These are phyloP conservation scores for Parapristionchus giblindavisi DNA, from an alignment of 2,888 invertebrate genomes.

Conservation along the genomic window DNA sequence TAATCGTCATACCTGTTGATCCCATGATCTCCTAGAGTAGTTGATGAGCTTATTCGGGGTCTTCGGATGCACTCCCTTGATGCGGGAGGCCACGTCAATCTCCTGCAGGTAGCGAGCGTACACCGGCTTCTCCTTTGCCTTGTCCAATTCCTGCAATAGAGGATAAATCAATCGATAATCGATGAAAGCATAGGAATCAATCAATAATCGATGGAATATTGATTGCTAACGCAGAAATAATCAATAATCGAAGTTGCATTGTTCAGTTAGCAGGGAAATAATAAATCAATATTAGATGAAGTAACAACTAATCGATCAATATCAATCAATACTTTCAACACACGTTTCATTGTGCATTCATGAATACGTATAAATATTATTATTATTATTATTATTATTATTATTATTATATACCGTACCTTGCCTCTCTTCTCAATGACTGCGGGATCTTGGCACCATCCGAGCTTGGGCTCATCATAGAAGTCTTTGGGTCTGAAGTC, in stretches of 20 bases:
- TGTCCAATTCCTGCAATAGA: conserved; percentile 58
- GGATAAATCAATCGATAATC: not conserved
- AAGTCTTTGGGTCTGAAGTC: conserved; percentile 43
- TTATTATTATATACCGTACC: conserved; percentile 27
- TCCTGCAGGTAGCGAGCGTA: conserved; percentile 54
- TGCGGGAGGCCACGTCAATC: conserved; percentile 42
- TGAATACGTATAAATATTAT: not conserved
- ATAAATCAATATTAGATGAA: not conserved
- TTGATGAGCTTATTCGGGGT: conserved; percentile 88
- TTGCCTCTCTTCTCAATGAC: conserved; percentile 55
- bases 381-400: not conserved
- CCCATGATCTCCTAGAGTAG: conserved; percentile 91
- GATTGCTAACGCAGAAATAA: not conserved
- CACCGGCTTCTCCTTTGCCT: conserved; percentile 64
- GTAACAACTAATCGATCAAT: not conserved
- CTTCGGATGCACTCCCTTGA: conserved; percentile 77
- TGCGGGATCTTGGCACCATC: conserved; percentile 64
- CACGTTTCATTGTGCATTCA: not conserved
- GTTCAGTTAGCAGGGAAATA: not conserved
- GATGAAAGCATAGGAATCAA: not conserved
- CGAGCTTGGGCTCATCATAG: conserved; percentile 60
- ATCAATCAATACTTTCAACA: not conserved
- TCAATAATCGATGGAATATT: not conserved
- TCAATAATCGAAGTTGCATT: not conserved
- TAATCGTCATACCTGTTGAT: conserved; percentile 76